Percentiles rank a stretch among this genome's conserved stretches.
Evolutionary conservation across 2,113 vertebrate genomes (phyloP).

Genomic region (Chauna torquata): DNA sequence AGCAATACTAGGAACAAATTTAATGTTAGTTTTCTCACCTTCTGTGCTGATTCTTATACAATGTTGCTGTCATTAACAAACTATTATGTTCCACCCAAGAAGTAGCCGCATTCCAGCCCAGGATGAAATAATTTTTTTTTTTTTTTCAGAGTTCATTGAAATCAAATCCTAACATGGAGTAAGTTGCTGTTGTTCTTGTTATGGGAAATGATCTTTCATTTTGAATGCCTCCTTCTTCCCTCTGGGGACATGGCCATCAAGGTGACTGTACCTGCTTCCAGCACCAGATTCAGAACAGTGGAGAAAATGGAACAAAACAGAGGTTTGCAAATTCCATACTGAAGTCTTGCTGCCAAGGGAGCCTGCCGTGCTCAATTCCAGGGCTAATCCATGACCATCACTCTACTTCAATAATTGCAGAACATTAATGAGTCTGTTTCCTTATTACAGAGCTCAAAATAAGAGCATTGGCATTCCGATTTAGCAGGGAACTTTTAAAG

Average conservation of each 20-base stretch:
- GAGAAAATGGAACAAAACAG: conserved; percentile 26
- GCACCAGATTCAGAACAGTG: background rate
- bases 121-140: background rate
- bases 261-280: conserved; percentile 50
- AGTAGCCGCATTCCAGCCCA: background rate
- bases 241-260: background rate
- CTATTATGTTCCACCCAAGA: background rate
- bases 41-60: background rate
- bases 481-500: conserved; percentile 57
- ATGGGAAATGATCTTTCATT: background rate
- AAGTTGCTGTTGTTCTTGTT: background rate
- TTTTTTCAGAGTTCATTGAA: background rate
- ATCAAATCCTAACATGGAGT: background rate
- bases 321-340: background rate
- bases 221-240: background rate
- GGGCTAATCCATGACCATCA: conserved; percentile 19
- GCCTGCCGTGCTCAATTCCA: conserved; percentile 19
- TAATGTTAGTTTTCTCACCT: background rate
- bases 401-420: conserved; percentile 35
- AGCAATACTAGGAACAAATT: background rate
- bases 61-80: background rate
- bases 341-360: background rate
- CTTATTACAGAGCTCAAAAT: conserved; percentile 55
- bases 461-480: conserved; percentile 43
- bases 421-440: conserved; percentile 53